These are phyloP conservation scores for Lasioglossum morio DNA, from an alignment of 2,888 invertebrate genomes.

Conservation along the genomic window DNA sequence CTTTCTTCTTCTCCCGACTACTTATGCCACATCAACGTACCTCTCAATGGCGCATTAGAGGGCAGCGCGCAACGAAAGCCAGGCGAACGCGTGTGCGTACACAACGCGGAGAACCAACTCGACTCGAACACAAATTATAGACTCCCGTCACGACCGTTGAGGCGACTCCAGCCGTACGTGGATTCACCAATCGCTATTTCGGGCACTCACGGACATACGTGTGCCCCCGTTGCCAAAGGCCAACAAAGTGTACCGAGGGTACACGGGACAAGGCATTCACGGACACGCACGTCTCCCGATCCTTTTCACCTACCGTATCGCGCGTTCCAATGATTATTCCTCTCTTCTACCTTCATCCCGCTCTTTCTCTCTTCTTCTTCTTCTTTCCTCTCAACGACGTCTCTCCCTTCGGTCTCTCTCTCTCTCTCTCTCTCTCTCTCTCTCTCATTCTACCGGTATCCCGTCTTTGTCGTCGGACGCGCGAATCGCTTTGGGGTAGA, in stretches of 20 bases:
- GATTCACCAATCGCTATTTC: slow-evolving; percentile 69
- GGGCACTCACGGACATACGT: slow-evolving; percentile 58
- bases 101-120: slow-evolving; percentile 63
- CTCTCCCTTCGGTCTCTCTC: slow-evolving; percentile 2
- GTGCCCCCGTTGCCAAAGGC: slow-evolving; percentile 43
- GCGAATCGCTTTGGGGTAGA: slow-evolving; percentile 78
- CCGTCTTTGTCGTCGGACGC: slow-evolving; percentile 69
- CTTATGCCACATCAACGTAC: slow-evolving; percentile 71
- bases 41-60: slow-evolving; percentile 78
- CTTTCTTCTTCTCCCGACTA: slow-evolving; percentile 67
- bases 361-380: slow-evolving; percentile 44
- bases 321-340: slow-evolving; percentile 54
- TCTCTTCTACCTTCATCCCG: slow-evolving; percentile 54
- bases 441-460: background rate
- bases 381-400: background rate
- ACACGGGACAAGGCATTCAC: slow-evolving; percentile 70
- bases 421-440: background rate
- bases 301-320: slow-evolving; percentile 69
- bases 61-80: slow-evolving; percentile 75
- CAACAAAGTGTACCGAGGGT: slow-evolving; percentile 16
- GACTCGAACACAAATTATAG: slow-evolving; percentile 83
- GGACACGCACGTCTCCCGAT: slow-evolving; percentile 75
- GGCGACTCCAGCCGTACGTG: slow-evolving; percentile 66
- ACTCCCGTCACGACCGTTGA: slow-evolving; percentile 82
- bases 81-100: slow-evolving; percentile 71